phyloP scores from a whole-genome alignment of 2,888 invertebrate species.

The Watsonalla cultraria region DNA sequence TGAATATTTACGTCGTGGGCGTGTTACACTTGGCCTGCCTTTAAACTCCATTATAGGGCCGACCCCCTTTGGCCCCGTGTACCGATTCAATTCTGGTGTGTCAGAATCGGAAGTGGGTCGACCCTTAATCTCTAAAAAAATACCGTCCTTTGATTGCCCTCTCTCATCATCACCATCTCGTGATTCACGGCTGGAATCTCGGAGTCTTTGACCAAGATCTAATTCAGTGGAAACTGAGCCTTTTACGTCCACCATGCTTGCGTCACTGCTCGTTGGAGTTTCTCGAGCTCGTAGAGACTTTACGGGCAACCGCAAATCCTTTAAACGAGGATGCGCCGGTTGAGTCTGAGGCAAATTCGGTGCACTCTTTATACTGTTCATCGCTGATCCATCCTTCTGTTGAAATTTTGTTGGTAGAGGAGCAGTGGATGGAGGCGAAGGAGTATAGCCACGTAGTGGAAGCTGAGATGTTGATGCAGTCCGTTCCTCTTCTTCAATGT shows the following conservation, averaged over 20 bases:
- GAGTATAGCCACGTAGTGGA: conserved; percentile 85
- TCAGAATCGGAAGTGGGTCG: conserved; percentile 81
- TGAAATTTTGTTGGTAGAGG: conserved; percentile 90
- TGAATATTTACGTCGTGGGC: conserved; percentile 81
- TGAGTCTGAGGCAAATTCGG: conserved; percentile 86
- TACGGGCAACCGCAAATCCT: conserved; percentile 85
- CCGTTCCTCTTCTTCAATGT: conserved; percentile 78
- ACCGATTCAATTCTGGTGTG: conserved; percentile 77
- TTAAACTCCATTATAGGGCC: conserved; percentile 81
- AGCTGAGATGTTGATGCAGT: conserved; percentile 79
- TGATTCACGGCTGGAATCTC: conserved; percentile 74
- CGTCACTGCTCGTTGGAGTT: conserved; percentile 80
- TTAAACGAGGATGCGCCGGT: conserved; percentile 83
- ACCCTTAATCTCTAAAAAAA: conserved; percentile 86
- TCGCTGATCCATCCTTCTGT: conserved; percentile 82
- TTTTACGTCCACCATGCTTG: conserved; percentile 81
- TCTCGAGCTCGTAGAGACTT: conserved; percentile 82
- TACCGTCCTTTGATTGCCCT: conserved; percentile 83
- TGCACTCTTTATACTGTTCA: conserved; percentile 90
- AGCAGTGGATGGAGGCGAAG: conserved; percentile 91
- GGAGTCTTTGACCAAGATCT: conserved; percentile 71
- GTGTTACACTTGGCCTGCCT: conserved; percentile 75
- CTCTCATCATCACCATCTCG: conserved; percentile 85
- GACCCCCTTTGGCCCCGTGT: conserved; percentile 76
- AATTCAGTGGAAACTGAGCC: conserved; percentile 66